A percentile compares a stretch with the other conserved stretches of the same genome.
Conservation (phyloP, 2,888 invertebrate species). For the Epinotia nisella region DNA sequence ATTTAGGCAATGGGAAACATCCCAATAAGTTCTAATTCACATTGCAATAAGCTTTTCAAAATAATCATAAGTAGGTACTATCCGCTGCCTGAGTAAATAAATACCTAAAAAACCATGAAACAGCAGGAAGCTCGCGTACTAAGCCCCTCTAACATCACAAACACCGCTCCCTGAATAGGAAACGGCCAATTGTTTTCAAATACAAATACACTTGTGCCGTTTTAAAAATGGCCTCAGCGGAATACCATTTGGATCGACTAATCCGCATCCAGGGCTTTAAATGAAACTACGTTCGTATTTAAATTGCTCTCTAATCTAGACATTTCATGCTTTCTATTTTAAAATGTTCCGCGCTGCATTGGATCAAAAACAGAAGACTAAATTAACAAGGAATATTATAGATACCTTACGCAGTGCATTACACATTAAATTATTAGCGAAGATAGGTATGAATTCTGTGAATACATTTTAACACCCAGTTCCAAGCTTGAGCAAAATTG, state of each 20-base stretch:
- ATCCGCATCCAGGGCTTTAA: slow-evolving; percentile 36
- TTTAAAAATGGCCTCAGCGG: slow-evolving; percentile 9
- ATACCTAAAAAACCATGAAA: slow-evolving; percentile 14
- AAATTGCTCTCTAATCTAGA: slow-evolving; percentile 38
- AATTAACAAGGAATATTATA: background rate
- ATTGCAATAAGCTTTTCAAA: background rate
- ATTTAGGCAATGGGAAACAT: background rate
- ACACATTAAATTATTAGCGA: background rate
- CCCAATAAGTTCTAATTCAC: background rate
- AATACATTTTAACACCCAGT: too few relatives aligned
- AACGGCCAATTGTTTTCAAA: slow-evolving; percentile 6
- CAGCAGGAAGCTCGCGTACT: slow-evolving; percentile 23
- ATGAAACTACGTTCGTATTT: slow-evolving; percentile 37
- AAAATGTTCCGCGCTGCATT: slow-evolving; percentile 23
- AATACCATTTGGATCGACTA: slow-evolving; percentile 32
- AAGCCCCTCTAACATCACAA: slow-evolving; percentile 32
- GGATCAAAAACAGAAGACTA: background rate
- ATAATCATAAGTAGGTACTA: background rate
- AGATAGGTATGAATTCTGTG: background rate
- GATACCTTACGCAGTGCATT: background rate
- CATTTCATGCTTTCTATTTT: slow-evolving; percentile 36
- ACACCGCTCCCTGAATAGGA: background rate
- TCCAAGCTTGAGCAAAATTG: background rate
- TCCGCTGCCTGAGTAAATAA: slow-evolving; percentile 1
- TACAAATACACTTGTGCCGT: background rate